Percentiles rank a stretch among this genome's conserved stretches.
Conservation (phyloP, 2,113 vertebrate genomes). For the Leucoraja erinaceus region DNA sequence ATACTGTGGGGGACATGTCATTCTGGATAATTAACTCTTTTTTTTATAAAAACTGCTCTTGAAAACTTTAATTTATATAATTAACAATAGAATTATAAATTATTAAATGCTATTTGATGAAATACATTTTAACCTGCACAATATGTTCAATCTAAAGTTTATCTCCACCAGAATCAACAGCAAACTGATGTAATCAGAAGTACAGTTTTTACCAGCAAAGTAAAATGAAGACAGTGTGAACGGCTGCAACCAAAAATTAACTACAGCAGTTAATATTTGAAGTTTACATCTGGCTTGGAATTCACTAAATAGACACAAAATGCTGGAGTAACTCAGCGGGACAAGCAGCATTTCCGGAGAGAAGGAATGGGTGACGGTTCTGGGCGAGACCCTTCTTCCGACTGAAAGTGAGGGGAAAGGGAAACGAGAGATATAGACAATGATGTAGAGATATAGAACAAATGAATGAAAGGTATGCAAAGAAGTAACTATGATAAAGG, state of each 20-base stretch:
- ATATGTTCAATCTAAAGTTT: neutral
- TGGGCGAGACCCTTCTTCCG: too few species aligned
- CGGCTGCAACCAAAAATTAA: neutral
- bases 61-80: neutral
- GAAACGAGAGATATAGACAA: too few species aligned
- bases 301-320: too few species aligned
- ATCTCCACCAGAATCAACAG: neutral
- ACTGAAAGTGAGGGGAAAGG: too few species aligned
- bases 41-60: neutral
- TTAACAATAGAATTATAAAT: neutral
- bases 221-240: neutral
- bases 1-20: neutral
- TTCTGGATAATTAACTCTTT: constrained; percentile 13
- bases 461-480: too few species aligned
- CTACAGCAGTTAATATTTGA: neutral
- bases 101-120: neutral
- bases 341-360: too few species aligned
- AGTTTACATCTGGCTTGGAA: neutral
- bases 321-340: too few species aligned
- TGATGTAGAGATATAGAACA: too few species aligned
- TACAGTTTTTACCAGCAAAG: neutral
- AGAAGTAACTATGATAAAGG: too few species aligned
- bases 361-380: too few species aligned
- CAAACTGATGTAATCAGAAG: neutral
- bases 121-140: neutral